Evolutionary conservation across 2,888 invertebrate species (phyloP), one percentile per base, ranked within the genome.

Genomic region (Diplazon laetatorius): DNA sequence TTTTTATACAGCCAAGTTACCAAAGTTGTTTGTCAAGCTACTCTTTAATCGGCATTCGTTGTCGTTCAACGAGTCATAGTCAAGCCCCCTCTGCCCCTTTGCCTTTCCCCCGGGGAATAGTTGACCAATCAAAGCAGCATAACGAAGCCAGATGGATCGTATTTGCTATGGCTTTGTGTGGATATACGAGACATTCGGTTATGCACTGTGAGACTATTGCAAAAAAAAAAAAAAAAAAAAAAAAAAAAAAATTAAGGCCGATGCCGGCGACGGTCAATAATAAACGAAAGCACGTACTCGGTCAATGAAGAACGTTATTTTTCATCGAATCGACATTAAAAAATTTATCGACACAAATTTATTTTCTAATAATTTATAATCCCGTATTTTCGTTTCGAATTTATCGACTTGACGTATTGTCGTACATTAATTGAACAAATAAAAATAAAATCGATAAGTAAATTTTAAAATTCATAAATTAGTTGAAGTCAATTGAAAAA

Each of bases 221-320:
- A n/a, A n/a, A n/a, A n/a, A n/a, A n/a, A n/a, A n/a, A n/a, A n/a
- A n/a, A n/a, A n/a, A n/a, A n/a, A n/a, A n/a, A n/a, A n/a, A n/a
- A n/a, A 46, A 52, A 20, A 16, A 48, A 16, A 14, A 37, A 37
- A 18, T 42, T 16, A 18, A 50, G 57, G 16, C 10, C 46, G 44
- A 2, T 46, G 46, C 22, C 16, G 63, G 46, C 39, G 44, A 46
- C 72, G 60, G 76, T 79, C 76, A 76, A 80, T 80, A 80, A 80
- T 73, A 20, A 42, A 69, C 39, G 25, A n/a, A 57, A 35, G 9
- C 75, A 75, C 63, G 70, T 55, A 75, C 39, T 25, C 35, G 63
- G 50, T 79, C 68, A 52, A 65, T 44, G 44, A 46, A 59, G 63
- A 48, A n/a, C n/a, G 22, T 50, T 12, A 20, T 59, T 48, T 14